Conservation (phyloP, 1,140 invertebrate genomes). For the Aculops lycopersici region DNA sequence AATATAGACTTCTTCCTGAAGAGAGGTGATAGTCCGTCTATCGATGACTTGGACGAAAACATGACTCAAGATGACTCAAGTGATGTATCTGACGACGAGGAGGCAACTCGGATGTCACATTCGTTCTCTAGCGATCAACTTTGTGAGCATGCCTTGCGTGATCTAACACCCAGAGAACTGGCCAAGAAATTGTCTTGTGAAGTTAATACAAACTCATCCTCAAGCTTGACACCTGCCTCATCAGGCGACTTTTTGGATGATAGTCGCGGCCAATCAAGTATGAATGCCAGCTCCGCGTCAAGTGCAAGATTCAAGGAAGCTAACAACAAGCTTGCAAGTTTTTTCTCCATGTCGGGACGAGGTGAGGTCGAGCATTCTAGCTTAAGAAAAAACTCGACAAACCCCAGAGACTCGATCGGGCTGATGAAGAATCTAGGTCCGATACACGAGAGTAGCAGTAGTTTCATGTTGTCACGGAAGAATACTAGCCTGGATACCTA, state of each 20-base stretch:
- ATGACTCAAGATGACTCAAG: constrained; percentile 1
- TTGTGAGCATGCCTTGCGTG: not conserved
- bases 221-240: too few relatives aligned
- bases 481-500: not conserved
- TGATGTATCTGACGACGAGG: constrained; percentile 13
- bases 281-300: not conserved
- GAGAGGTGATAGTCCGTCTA: constrained; percentile 20
- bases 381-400: not conserved
- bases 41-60: constrained; percentile 1
- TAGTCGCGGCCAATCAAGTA: not conserved
- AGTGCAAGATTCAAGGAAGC: not conserved
- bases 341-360: not conserved
- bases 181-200: too few relatives aligned
- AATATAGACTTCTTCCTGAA: constrained; percentile 61
- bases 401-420: not conserved
- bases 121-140: constrained; percentile 15
- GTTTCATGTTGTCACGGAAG: too few relatives aligned
- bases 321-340: not conserved
- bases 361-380: not conserved
- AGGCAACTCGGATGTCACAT: constrained; percentile 16
- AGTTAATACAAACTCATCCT: too few relatives aligned
- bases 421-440: not conserved
- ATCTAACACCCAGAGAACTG: not conserved
- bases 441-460: not conserved
- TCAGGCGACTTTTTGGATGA: not conserved